These are phyloP conservation scores for Frankliniella fusca DNA, from an alignment of 2,888 invertebrate genomes.

Conservation along the genomic window DNA sequence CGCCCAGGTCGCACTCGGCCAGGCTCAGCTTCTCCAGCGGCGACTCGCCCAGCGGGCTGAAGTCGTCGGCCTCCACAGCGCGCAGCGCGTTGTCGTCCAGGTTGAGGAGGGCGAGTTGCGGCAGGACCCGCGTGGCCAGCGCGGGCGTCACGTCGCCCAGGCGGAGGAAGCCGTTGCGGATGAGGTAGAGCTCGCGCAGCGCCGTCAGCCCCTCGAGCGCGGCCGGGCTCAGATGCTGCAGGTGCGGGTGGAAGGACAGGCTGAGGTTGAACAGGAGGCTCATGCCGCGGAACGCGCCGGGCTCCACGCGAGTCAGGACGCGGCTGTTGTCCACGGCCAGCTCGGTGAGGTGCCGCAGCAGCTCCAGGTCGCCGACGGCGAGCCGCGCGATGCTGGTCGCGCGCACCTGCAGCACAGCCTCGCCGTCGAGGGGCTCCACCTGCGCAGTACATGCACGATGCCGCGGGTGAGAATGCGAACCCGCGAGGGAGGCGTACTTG, in stretches of 20 bases:
- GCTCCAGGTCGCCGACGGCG: neutral
- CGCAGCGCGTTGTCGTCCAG: neutral
- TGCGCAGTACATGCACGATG: too few relatives aligned
- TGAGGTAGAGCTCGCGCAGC: neutral
- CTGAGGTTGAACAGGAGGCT: slow-evolving; percentile 25
- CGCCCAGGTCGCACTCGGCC: neutral
- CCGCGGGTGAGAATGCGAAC: too few relatives aligned
- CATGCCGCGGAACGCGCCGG: slow-evolving; percentile 21
- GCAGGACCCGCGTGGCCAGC: neutral
- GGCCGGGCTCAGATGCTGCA: neutral
- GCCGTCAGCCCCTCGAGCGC: slow-evolving; percentile 19
- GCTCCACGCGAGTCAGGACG: neutral
- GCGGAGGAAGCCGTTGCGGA: neutral
- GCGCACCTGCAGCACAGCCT: neutral
- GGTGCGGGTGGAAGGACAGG: slow-evolving; percentile 21
- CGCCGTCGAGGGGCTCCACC: neutral
- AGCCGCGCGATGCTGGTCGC: neutral
- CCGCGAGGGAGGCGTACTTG: too few relatives aligned
- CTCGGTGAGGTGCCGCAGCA: neutral
- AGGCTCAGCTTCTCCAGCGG: neutral
- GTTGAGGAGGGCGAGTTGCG: neutral
- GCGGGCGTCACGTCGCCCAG: neutral
- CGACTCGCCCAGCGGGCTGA: neutral
- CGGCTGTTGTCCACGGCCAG: neutral
- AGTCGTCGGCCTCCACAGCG: neutral